Evolutionary conservation across 2,113 vertebrate genomes (phyloP).

Genomic region (Rhinoderma darwinii): DNA sequence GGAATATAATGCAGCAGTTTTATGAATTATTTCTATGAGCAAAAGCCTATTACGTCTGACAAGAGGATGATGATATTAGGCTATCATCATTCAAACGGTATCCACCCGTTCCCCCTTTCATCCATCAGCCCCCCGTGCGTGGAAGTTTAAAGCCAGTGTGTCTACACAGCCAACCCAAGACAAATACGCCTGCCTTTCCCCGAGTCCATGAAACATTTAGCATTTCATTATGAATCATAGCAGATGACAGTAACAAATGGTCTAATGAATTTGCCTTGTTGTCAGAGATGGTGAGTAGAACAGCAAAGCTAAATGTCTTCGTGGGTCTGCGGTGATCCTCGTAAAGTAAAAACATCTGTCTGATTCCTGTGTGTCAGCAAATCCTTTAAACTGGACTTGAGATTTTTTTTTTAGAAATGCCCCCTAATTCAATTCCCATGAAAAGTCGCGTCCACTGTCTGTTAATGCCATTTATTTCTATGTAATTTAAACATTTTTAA

Average conservation of each 20-base stretch:
- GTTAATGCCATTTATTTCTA: not conserved
- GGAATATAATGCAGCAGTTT: constrained; percentile 96
- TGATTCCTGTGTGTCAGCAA: constrained; percentile 16
- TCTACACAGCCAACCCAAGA: constrained; percentile 92
- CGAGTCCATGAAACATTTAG: constrained; percentile 99
- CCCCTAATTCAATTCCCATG: not conserved
- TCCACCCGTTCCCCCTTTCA: constrained; percentile 92
- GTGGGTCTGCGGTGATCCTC: constrained; percentile 34
- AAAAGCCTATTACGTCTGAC: constrained; percentile 99
- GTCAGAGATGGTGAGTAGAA: constrained; percentile 86
- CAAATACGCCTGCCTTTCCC: constrained; percentile 95
- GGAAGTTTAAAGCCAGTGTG: constrained; percentile 79
- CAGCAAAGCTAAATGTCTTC: constrained; percentile 79
- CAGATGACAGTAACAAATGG: constrained; percentile 98
- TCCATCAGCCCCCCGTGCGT: constrained; percentile 89
- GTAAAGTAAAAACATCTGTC: constrained; percentile 32
- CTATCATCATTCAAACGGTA: constrained; percentile 99
- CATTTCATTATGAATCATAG: constrained; percentile 99
- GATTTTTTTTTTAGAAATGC: not conserved
- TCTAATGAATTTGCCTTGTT: constrained; percentile 99
- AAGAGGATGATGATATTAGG: constrained; percentile 99
- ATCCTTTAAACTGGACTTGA: not conserved
- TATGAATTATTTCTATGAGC: constrained; percentile 99
- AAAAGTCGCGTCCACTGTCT: not conserved
- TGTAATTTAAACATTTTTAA: not conserved